Evolutionary conservation across 2,113 vertebrate genomes (phyloP).

Genomic region (Microtus ochrogaster): DNA sequence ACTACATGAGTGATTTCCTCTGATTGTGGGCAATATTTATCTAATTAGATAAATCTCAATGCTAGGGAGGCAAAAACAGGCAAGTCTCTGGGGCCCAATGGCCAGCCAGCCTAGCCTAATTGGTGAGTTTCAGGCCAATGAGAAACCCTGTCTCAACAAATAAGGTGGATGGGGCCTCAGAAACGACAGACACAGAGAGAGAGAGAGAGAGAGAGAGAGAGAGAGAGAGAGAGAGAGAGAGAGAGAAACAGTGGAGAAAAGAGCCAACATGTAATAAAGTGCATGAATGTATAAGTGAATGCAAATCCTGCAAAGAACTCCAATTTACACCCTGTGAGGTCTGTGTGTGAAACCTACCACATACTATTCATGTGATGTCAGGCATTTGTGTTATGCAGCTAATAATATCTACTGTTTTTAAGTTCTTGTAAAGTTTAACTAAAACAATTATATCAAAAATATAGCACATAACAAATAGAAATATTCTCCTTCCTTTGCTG

Average conservation of each 20-base stretch:
- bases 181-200: neutral
- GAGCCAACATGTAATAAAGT: conserved; percentile 4
- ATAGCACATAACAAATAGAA: neutral
- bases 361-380: neutral
- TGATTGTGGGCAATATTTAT: neutral
- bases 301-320: neutral
- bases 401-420: neutral
- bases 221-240: neutral
- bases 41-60: neutral
- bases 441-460: conserved; percentile 23
- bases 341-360: neutral
- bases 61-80: neutral
- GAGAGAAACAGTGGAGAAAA: neutral
- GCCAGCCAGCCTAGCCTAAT: too few species aligned
- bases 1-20: neutral
- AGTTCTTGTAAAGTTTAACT: conserved; percentile 42
- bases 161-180: neutral
- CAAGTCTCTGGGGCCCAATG: too few species aligned
- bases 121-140: neutral
- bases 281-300: neutral
- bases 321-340: neutral
- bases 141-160: neutral
- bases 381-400: neutral
- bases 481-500: neutral
- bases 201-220: neutral